Base-by-base conservation (phyloP, 35 echinoderm and acorn worm genomes). In the Holothuria glaberrima region DNA sequence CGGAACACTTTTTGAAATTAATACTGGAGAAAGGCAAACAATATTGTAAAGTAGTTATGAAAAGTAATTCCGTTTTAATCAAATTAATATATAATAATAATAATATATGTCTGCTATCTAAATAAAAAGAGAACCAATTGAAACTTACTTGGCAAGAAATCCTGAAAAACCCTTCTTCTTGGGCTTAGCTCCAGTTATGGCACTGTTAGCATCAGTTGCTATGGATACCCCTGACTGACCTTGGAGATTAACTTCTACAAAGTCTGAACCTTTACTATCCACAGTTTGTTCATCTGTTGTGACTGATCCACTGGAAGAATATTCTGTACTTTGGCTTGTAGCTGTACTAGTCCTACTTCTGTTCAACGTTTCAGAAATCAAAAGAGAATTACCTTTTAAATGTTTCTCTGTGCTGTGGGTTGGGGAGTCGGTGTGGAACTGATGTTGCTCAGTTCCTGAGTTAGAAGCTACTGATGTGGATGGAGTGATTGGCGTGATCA, bases 301-400 rank as follows among this genome's bases (percentile, higher is more conserved):
- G 70, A 88, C 71, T 26, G 83, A 88, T 32, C 68, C 30, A 68
- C 72, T 88, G 71, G 91, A 92, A 34, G 91, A 92, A 74, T 78
- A 76, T 48, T 92, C 91, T 62, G 91, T 92, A 44, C 91, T 88
- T 46, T 88, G 91, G 58, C 91, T 92, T 12, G 84, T 92, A 41
- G 85, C 34, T 29, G 91, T 92, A 59, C 91, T 92, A 92, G 91
- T 88, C 71, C 91, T 87, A 92, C 91, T 92, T 60, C 91, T 88
- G 17, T 21, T 81, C 27, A 63, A 38, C 17, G 35, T 77, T 14
- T 67, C 85, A 74, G 33, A 33, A 24, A 31, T 84, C 25, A 48
- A 30, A 72, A 70, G 16, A 29, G 68, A 59, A 19, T 44, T 32
- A 48, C 31, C 46, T 28, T 67, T 52, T 26, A 26, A 19, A 9